Evolutionary conservation across 2,113 vertebrate genomes (phyloP).

Genomic region (Cervus canadensis): DNA sequence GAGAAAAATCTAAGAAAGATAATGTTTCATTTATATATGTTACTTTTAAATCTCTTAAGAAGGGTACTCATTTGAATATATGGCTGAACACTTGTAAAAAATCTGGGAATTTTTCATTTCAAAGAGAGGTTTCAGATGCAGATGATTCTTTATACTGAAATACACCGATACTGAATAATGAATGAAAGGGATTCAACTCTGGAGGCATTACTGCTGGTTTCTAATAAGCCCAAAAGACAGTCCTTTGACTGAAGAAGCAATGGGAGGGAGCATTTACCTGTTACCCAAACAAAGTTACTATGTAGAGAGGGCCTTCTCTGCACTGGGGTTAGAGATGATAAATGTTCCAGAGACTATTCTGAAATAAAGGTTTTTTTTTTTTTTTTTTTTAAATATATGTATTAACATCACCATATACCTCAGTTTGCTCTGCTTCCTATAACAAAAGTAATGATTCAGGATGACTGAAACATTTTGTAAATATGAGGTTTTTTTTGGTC

Average conservation of each 20-base stretch:
- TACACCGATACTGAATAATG: constrained; percentile 45
- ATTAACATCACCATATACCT: not conserved
- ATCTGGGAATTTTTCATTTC: constrained; percentile 41
- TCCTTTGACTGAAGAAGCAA: not conserved
- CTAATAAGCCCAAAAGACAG: constrained; percentile 22
- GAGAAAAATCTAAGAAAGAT: not conserved
- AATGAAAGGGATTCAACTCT: constrained; percentile 50
- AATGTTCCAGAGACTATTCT: not conserved
- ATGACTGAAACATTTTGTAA: not conserved
- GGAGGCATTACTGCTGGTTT: constrained; percentile 1
- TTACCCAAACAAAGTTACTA: not conserved
- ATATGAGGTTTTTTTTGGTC: constrained; percentile 1
- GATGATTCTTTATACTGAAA: constrained; percentile 29
- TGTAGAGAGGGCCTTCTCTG: not conserved
- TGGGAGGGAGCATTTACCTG: not conserved
- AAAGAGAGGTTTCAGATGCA: constrained; percentile 55
- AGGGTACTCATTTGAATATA: not conserved
- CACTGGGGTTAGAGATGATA: not conserved
- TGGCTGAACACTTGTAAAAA: constrained; percentile 20
- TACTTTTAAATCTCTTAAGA: constrained; percentile 53
- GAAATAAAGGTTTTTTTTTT: not conserved
- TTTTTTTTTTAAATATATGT: not conserved
- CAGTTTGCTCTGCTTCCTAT: constrained; percentile 27
- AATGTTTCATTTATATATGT: not conserved
- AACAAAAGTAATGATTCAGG: not conserved